Evolutionary conservation across 2,888 invertebrate species (phyloP), one percentile per base, ranked within the genome.

Genomic region (Hololepta plana): DNA sequence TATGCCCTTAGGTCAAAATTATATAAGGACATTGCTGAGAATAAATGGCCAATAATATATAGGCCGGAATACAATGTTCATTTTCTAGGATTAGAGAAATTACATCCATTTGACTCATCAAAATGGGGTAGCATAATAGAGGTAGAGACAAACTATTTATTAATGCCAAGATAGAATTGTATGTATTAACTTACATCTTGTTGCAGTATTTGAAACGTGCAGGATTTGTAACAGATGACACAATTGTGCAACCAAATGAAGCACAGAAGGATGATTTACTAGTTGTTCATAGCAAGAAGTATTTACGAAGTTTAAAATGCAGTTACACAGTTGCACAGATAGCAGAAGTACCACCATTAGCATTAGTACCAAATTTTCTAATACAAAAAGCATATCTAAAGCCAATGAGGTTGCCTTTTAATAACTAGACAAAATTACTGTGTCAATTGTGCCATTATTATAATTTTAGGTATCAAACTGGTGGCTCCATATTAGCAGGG

Each of bases 31-130:
- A 64, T 67, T 29, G 49, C 47, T 23, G 54, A 58, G 8, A 53
- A 61, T 26, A 70, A 77, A 49, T 69, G 75, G 65, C 85, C 88
- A 1, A 69, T 90, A 30, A 66, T 88, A 2, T 88, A 84, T 47
- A 61, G 72, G 34, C 56, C 67, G 9, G 67, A 70, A 28, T 88
- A 88, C 51, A 79, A 82, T 47, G 82, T 90, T 15, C 64, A 67
- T 15, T 79, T 85, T 49, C 57, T 66, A 43, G 84, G 85, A 7
- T 55, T 90, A 31, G 82, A 90, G 49, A 80, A 71, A 47, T 59
- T 82, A 7, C 88, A 90, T 57, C 72, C 85, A 1, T 88, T 90
- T 49, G 88, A 90, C 60, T 68, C 87, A 1, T 67, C 69, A 35
- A 90, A 90, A 60, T 88, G 88, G 73, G 71, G 72, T 32, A 68